Evolutionary conservation across 2,113 vertebrate species (phyloP), one percentile per base, ranked within the genome.

Genomic region (Hymenochirus boettgeri): DNA sequence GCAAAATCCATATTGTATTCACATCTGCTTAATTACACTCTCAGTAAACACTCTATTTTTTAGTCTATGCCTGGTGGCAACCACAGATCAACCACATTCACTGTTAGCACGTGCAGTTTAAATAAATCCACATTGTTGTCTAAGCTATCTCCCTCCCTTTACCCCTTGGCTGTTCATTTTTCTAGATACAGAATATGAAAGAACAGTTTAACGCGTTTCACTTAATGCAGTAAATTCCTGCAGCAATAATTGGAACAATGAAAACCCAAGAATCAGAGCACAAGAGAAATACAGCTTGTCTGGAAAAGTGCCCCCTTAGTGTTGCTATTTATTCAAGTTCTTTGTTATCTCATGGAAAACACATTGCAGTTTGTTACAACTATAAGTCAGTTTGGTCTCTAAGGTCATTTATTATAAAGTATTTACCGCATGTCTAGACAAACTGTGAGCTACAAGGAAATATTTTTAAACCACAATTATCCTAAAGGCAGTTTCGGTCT

Each of bases 401-500:
- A 53, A 69, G 56, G 56, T 42, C 39, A 69, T 69, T 69, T 52
- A 60, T 58, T 60, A 69, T 69, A 60, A 42, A 8, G 35, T 60
- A 69, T 69, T 60, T 69, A 69, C 65, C 53, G 65, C 53, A 69
- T 29, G 65, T 69, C 65, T 69, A 69, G 65, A 69, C 65, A 69
- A 60, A 33, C 56, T 53, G 65, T 60, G 45, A 69, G 56, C 59
- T 60, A 69, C 50, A 60, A 33, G 48, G 35, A 69, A 60, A 69
- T 69, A 58, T 60, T 69, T 60, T 22, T 26, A 53, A 60, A 69
- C 57, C 65, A 53, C 57, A 69, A 60, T 13, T 52, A 64, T 64
- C 37, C 47, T 64, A 39, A 56, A 64, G 62, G 56, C 33, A 69
- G 57, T 69, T 69, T 53, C 35, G 27, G 7, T 59, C 57, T 29